Conservation (phyloP, 30 jellyfish, hydroid and myxozoan species). For the Aurelia aurita complex sp. Pacific region DNA sequence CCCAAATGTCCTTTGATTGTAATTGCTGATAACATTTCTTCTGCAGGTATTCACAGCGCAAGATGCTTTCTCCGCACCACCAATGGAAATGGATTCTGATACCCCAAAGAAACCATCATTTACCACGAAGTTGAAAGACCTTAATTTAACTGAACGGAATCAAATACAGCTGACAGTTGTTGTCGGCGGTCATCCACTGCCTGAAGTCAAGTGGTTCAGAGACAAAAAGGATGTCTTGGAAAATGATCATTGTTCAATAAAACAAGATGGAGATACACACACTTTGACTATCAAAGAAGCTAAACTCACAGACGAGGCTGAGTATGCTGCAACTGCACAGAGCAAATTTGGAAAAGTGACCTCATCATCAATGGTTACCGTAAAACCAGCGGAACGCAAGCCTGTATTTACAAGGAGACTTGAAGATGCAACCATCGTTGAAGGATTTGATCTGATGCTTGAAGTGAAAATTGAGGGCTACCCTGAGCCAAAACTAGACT, state of each 20-base stretch:
- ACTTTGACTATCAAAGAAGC: conserved; percentile 48
- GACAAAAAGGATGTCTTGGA: conserved; percentile 69
- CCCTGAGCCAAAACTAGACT: conserved; percentile 89
- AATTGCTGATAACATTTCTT: not conserved
- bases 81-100: conserved; percentile 9
- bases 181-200: conserved; percentile 66
- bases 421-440: conserved; percentile 60
- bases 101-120: conserved; percentile 53
- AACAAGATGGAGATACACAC: conserved; percentile 19
- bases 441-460: conserved; percentile 57
- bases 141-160: conserved; percentile 61
- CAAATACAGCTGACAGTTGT: conserved; percentile 40
- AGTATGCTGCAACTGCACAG: conserved; percentile 71
- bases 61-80: conserved; percentile 21
- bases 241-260: conserved; percentile 38
- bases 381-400: conserved; percentile 37
- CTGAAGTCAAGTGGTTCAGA: conserved; percentile 71
- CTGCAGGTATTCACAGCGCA: conserved; percentile 23
- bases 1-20: too few species aligned
- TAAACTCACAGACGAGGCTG: conserved; percentile 79
- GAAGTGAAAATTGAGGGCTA: conserved; percentile 72
- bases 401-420: conserved; percentile 71
- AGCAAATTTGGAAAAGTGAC: conserved; percentile 63
- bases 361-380: conserved; percentile 70
- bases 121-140: conserved; percentile 21